Evolutionary conservation across 2,888 invertebrate species (phyloP).

Genomic region (Argyresthia albistria): DNA sequence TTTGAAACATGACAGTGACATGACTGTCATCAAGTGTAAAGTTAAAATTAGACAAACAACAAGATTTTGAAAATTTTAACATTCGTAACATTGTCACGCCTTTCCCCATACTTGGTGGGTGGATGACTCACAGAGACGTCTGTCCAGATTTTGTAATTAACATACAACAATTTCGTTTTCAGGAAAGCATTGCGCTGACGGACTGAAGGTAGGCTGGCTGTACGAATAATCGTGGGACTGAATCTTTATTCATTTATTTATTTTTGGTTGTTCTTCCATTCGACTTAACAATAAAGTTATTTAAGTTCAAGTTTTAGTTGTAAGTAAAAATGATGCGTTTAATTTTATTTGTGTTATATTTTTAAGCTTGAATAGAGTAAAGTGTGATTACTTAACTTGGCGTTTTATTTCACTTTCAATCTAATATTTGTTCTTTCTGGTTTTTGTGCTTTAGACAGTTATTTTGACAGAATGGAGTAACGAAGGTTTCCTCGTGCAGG

Average conservation of each 20-base stretch:
- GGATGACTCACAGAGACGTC: too few relatives aligned
- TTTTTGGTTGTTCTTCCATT: conserved; percentile 18
- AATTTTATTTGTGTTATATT: background rate
- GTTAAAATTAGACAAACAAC: too few relatives aligned
- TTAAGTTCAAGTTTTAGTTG: conserved; percentile 31
- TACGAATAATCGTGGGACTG: too few relatives aligned
- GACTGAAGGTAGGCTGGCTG: conserved; percentile 15
- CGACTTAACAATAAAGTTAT: conserved; percentile 22
- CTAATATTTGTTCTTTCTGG: background rate
- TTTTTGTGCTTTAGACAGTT: background rate
- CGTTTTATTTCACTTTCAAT: background rate
- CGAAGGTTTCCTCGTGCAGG: too few relatives aligned
- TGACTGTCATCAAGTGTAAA: too few relatives aligned
- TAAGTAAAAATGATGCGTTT: conserved; percentile 33
- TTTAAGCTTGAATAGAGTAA: conserved; percentile 1
- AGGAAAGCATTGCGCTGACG: conserved; percentile 49
- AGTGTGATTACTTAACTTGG: background rate
- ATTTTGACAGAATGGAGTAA: too few relatives aligned
- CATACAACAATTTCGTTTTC: conserved; percentile 9
- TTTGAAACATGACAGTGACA: too few relatives aligned
- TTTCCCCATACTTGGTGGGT: too few relatives aligned
- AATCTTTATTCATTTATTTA: conserved; percentile 7
- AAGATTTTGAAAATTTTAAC: too few relatives aligned
- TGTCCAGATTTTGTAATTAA: too few relatives aligned
- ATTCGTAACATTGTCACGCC: too few relatives aligned